A percentile compares a stretch with the other conserved stretches of the same genome.
Evolutionary conservation across 2,888 invertebrate genomes (phyloP).

Genomic region (Galeopsomyia nigrocyanea): DNA sequence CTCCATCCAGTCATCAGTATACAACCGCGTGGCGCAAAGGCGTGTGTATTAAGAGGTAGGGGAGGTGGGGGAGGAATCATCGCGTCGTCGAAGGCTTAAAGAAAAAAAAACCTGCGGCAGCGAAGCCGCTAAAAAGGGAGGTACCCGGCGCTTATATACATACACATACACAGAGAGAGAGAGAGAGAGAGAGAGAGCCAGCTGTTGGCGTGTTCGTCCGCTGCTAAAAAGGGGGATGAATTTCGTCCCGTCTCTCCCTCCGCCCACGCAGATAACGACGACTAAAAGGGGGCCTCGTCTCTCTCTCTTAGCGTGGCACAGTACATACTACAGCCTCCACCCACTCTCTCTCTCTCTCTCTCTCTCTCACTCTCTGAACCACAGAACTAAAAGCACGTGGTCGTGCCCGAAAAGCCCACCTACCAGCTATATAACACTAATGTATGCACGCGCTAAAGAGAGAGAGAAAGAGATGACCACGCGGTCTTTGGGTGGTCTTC

Average conservation of each 20-base stretch:
- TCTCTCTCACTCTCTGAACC: neutral
- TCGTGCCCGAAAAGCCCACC: conserved; percentile 37
- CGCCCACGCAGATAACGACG: conserved; percentile 6
- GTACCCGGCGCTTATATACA: conserved; percentile 36
- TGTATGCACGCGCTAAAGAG: neutral
- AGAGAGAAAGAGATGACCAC: conserved; percentile 9
- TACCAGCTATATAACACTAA: conserved; percentile 4
- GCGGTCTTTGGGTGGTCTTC: too few relatives aligned
- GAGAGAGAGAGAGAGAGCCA: neutral
- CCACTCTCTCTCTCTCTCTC: conserved; percentile 23
- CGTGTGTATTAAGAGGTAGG: too few relatives aligned
- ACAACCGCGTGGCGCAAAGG: too few relatives aligned
- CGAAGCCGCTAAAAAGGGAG: conserved; percentile 44
- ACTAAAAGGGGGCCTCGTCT: neutral
- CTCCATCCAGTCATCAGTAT: too few relatives aligned
- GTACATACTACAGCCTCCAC: conserved; percentile 36
- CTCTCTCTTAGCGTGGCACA: neutral
- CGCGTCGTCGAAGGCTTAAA: too few relatives aligned
- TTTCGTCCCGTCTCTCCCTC: conserved; percentile 19
- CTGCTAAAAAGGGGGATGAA: conserved; percentile 42
- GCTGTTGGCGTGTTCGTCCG: neutral
- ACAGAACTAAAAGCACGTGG: conserved; percentile 36
- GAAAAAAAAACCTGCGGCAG: neutral
- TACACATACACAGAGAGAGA: neutral
- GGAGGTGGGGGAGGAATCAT: too few relatives aligned